A percentile compares a stretch with the other conserved stretches of the same genome.
Conservation (phyloP, 2,797 vertebrate genomes). For the Cynopterus sphinx region DNA sequence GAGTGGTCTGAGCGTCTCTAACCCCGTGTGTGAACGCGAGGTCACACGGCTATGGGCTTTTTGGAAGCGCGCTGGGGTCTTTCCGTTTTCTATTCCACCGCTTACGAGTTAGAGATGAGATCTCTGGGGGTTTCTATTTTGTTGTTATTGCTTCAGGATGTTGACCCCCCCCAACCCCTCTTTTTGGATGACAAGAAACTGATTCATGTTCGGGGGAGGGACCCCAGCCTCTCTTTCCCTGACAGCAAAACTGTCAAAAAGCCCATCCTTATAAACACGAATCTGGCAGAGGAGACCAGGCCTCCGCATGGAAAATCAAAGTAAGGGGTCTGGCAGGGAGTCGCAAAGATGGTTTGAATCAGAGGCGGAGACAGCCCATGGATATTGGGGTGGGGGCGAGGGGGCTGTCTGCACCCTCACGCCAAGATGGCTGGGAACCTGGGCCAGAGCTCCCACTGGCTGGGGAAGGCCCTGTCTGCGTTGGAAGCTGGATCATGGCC, state of each 20-base stretch:
- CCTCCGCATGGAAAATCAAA: constrained; percentile 61
- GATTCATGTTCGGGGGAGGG: constrained; percentile 47
- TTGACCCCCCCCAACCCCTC: background rate
- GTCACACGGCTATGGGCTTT: background rate
- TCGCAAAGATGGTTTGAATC: constrained; percentile 79
- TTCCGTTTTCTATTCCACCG: background rate
- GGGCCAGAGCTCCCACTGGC: constrained; percentile 41
- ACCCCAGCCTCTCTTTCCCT: background rate
- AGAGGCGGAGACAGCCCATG: constrained; percentile 75
- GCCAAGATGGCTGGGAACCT: constrained; percentile 46
- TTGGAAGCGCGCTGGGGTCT: background rate
- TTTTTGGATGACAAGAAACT: constrained; percentile 59
- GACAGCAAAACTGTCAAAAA: constrained; percentile 64
- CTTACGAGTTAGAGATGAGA: background rate
- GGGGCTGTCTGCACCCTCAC: constrained; percentile 54
- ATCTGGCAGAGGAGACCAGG: constrained; percentile 43
- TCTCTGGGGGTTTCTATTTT: background rate
- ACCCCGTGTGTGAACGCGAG: fast-evolving
- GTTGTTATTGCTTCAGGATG: constrained; percentile 66
- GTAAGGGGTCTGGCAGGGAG: constrained; percentile 59
- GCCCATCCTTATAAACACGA: constrained; percentile 62
- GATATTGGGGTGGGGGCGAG: constrained; percentile 56
- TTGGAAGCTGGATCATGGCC: background rate
- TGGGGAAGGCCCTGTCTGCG: background rate
- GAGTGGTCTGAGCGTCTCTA: background rate